Evolutionary conservation across 2,113 vertebrate genomes (phyloP).

Genomic region (Embiotoca jacksoni): DNA sequence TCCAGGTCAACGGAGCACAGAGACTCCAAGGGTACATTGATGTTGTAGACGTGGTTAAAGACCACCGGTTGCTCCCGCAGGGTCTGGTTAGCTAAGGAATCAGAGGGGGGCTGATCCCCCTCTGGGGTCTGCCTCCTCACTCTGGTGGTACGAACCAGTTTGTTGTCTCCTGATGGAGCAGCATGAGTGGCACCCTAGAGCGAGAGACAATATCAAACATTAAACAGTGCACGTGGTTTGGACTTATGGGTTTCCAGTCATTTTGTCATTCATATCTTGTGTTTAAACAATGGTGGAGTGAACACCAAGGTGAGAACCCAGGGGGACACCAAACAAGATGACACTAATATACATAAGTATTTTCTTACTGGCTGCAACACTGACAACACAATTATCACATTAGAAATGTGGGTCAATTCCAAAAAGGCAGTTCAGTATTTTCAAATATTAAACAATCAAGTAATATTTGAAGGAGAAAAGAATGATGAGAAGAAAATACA

Average conservation of each 20-base stretch:
- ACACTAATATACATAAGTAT: slow-evolving; percentile 26
- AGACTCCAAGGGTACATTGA: slow-evolving; percentile 92
- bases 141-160: slow-evolving; percentile 81
- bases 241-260: slow-evolving; percentile 15
- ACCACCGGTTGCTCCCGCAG: slow-evolving; percentile 89
- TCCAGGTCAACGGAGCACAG: slow-evolving; percentile 92
- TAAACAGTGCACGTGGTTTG: slow-evolving; percentile 6
- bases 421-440: slow-evolving; percentile 32
- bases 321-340: slow-evolving; percentile 22
- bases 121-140: slow-evolving; percentile 79
- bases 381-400: slow-evolving; percentile 27
- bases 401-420: slow-evolving; percentile 8
- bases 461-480: slow-evolving; percentile 9
- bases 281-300: slow-evolving; percentile 43
- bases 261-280: slow-evolving; percentile 33
- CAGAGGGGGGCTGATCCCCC: slow-evolving; percentile 57
- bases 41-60: slow-evolving; percentile 98
- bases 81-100: slow-evolving; percentile 84
- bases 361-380: slow-evolving; percentile 19
- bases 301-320: slow-evolving; percentile 27
- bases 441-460: background rate
- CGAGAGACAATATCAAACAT: slow-evolving; percentile 45
- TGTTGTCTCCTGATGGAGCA: slow-evolving; percentile 71
- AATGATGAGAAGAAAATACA: slow-evolving; percentile 6
- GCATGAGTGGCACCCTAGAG: slow-evolving; percentile 64